phyloP scores from a whole-genome alignment of 2,113 vertebrate species.

The Xenopus tropicalis region UCB_Xtro_10.0 CM004445.2:85999501-86000000 shows the following conservation, averaged over 20 bases:
- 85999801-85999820: constrained; percentile 56
- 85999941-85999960: constrained; percentile 47
- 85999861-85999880: constrained; percentile 60
- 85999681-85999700: constrained; percentile 4
- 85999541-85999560: constrained; percentile 39
- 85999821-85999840: constrained; percentile 54
- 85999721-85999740: constrained; percentile 36
- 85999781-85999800: constrained; percentile 37
- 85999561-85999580: constrained; percentile 31
- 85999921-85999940: constrained; percentile 48
- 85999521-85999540: constrained; percentile 23
- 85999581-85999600: constrained; percentile 48
- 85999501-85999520: constrained; percentile 4
- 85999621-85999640: not conserved
- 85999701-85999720: constrained; percentile 30
- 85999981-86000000: not conserved
- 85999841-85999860: constrained; percentile 61
- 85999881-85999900: constrained; percentile 58
- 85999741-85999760: constrained; percentile 38
- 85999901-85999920: constrained; percentile 47
- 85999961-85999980: no score
- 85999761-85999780: constrained; percentile 53
- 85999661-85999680: not conserved
- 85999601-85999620: constrained; percentile 35
- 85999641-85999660: constrained; percentile 28